phyloP scores from a whole-genome alignment of 2,797 vertebrate species.

The Neostethus bicornis region DNA sequence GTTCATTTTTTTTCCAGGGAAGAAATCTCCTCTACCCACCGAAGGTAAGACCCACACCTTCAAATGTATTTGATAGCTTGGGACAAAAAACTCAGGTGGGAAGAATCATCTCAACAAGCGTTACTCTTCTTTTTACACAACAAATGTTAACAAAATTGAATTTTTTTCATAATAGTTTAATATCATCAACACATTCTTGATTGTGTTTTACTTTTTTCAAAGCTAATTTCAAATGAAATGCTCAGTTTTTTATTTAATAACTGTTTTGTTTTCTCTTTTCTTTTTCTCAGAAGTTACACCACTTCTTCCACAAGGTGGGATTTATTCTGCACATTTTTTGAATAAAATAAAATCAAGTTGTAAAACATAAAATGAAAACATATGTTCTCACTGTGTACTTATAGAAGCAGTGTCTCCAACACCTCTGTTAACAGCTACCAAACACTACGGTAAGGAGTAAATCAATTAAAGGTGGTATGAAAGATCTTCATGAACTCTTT shows the following conservation, averaged over 20 bases:
- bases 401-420: neutral
- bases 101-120: neutral
- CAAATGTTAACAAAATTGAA: too few species aligned
- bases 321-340: accelerated
- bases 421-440: accelerated
- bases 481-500: too few species aligned
- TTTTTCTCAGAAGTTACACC: neutral
- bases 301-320: conserved; percentile 14
- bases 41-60: conserved; percentile 35
- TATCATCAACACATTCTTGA: neutral
- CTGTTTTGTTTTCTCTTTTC: neutral
- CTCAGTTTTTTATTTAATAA: too few species aligned
- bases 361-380: neutral
- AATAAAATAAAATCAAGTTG: accelerated
- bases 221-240: neutral
- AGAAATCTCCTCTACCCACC: accelerated
- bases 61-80: neutral
- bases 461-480: neutral
- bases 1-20: conserved; percentile 9
- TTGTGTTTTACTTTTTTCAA: too few species aligned
- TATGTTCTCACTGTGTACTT: neutral
- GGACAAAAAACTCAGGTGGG: neutral
- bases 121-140: too few species aligned
- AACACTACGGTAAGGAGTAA: conserved; percentile 23
- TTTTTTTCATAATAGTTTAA: neutral